Conservation (phyloP, 2,797 vertebrate species). For the Octomys mimax region DNA sequence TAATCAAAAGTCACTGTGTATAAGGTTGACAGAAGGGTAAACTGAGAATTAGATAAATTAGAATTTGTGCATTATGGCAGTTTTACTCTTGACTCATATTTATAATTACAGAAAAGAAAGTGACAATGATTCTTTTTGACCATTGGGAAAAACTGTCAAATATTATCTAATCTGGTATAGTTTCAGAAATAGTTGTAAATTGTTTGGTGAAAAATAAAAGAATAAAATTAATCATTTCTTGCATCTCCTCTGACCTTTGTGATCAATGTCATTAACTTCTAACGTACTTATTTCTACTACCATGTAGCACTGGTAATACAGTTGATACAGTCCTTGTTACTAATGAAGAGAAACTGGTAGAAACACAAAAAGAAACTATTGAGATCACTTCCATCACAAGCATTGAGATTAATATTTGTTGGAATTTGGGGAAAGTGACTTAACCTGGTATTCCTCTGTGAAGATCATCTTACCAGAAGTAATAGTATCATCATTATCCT, state of each 20-base stretch:
- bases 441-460: neutral
- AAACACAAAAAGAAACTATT: conserved; percentile 30
- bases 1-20: neutral
- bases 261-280: conserved; percentile 39
- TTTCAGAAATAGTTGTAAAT: conserved; percentile 36
- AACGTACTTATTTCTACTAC: neutral
- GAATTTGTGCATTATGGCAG: neutral
- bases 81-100: conserved; percentile 23
- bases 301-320: neutral
- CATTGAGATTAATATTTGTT: neutral
- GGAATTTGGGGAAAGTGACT: neutral
- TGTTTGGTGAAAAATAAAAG: neutral
- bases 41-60: conserved; percentile 30
- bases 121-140: neutral
- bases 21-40: neutral
- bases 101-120: conserved; percentile 25
- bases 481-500: neutral
- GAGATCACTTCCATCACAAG: neutral
- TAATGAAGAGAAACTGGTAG: conserved; percentile 14
- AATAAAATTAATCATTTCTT: conserved; percentile 69
- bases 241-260: neutral
- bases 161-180: neutral
- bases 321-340: neutral
- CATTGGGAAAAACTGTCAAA: neutral
- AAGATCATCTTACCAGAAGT: neutral